A percentile compares a stretch with the other conserved stretches of the same genome.
Evolutionary conservation across 2,113 vertebrate species (phyloP).

Genomic region (Beaufortia kweichowensis): DNA sequence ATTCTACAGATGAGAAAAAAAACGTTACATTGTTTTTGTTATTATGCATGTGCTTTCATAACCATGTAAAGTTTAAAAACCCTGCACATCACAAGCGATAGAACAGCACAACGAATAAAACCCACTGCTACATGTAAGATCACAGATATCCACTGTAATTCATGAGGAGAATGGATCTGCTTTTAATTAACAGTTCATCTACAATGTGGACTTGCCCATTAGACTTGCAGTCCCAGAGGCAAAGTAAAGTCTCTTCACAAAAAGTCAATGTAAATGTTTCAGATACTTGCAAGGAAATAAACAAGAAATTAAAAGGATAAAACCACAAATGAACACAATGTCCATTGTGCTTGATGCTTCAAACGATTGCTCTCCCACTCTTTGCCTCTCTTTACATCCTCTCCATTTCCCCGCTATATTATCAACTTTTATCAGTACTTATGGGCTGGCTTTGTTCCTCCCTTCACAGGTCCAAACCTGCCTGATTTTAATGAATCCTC

Average conservation of each 20-base stretch:
- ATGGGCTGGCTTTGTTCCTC: conserved; percentile 27
- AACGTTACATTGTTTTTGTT: not conserved
- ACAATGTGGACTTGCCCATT: conserved; percentile 40
- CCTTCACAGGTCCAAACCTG: conserved; percentile 47
- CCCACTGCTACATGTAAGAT: not conserved
- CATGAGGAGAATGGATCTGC: conserved; percentile 20
- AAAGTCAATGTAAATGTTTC: conserved; percentile 24
- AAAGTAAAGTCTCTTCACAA: conserved; percentile 43
- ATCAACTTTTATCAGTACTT: conserved; percentile 33
- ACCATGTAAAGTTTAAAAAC: not conserved
- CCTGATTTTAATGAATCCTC: conserved; percentile 47
- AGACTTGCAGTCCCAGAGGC: conserved; percentile 32
- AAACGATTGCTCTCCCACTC: not conserved
- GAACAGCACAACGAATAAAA: not conserved
- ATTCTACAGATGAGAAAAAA: too few relatives aligned
- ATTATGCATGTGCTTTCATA: not conserved
- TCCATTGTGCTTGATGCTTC: not conserved
- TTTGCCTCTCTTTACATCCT: not conserved
- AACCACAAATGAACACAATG: conserved; percentile 13
- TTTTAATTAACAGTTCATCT: conserved; percentile 27
- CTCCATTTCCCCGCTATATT: not conserved
- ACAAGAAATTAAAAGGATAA: not conserved
- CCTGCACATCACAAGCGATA: not conserved
- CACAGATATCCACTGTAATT: conserved; percentile 7
- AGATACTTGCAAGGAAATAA: conserved; percentile 8